Conservation (phyloP, 35 echinoderm and acorn worm genomes). For the Anneissia japonica region DNA sequence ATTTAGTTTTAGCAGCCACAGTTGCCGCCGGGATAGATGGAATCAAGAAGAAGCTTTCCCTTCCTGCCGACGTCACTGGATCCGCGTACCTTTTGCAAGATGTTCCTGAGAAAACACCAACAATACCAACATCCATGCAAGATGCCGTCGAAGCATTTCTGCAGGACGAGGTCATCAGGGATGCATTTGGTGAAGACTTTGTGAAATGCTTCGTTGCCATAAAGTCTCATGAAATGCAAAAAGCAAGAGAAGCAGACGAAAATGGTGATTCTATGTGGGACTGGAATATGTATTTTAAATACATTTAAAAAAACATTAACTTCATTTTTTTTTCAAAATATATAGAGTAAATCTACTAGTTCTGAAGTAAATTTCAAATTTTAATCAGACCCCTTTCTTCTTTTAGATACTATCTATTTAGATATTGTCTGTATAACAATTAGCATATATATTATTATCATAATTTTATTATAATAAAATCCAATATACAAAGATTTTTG, state of each 20-base stretch:
- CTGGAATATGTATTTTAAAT: too few species aligned
- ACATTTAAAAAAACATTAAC: too few species aligned
- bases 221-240: neutral
- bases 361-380: too few species aligned
- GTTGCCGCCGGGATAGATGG: slow-evolving; percentile 48
- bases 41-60: slow-evolving; percentile 18
- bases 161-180: neutral
- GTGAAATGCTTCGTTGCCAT: slow-evolving; percentile 15
- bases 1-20: slow-evolving; percentile 33
- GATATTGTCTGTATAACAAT: too few species aligned
- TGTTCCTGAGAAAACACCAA: neutral
- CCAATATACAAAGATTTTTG: too few species aligned
- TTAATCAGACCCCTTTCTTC: too few species aligned
- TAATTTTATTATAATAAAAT: too few species aligned
- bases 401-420: too few species aligned
- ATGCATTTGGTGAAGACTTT: slow-evolving; percentile 1
- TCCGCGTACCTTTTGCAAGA: neutral
- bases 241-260: neutral
- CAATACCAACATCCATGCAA: slow-evolving; percentile 1
- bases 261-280: too few species aligned
- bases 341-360: too few species aligned
- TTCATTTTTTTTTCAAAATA: too few species aligned
- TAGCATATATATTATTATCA: too few species aligned
- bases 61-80: neutral
- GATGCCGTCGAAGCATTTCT: slow-evolving; percentile 9